Percentiles rank a stretch among this genome's conserved stretches.
Conservation (phyloP, 2,113 vertebrate genomes). For the Crotalus viridis region DNA sequence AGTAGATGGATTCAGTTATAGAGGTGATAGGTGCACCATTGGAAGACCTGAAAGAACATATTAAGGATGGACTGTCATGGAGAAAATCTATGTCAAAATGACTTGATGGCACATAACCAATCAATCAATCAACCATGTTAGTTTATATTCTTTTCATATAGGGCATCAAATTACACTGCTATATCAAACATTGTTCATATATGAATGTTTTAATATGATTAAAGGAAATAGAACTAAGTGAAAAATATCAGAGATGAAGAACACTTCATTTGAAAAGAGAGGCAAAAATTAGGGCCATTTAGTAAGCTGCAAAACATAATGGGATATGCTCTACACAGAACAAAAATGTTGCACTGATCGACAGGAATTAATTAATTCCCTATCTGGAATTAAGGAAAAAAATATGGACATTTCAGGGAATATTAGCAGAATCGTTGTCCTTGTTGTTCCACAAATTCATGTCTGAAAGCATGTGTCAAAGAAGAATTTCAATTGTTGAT, state of each 20-base stretch:
- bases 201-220: neutral
- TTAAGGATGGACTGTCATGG: neutral
- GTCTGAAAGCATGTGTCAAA: neutral
- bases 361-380: neutral
- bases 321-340: neutral
- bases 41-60: neutral
- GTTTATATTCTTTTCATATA: neutral
- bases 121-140: neutral
- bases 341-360: neutral
- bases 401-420: neutral
- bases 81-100: neutral
- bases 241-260: neutral
- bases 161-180: slow-evolving; percentile 11
- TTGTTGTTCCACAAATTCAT: neutral
- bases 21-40: neutral
- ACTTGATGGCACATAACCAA: neutral
- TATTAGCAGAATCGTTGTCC: neutral
- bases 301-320: neutral
- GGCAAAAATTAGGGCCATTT: neutral
- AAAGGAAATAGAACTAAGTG: neutral
- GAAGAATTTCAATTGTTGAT: neutral
- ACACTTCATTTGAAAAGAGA: neutral
- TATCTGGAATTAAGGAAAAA: neutral
- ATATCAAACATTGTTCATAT: slow-evolving; percentile 14
- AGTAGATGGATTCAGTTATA: neutral